A percentile compares a stretch with the other conserved stretches of the same genome.
phyloP scores from a whole-genome alignment of 1,140 invertebrate species.

The Samia ricini region DNA sequence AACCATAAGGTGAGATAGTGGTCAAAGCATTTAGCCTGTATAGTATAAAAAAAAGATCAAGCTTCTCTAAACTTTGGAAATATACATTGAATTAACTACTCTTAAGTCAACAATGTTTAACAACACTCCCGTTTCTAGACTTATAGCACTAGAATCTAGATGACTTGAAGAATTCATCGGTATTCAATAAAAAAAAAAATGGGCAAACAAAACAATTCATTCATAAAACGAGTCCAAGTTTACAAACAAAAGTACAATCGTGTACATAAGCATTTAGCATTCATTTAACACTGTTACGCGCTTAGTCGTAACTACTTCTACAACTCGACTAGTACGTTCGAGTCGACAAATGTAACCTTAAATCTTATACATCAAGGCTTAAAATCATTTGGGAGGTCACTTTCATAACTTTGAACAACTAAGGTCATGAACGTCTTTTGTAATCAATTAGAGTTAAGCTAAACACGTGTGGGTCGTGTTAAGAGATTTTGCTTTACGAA shows the following conservation, averaged over 20 bases:
- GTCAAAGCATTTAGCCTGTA: no score
- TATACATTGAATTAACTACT: no score
- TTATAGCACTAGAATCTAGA: no score
- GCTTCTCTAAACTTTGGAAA: no score
- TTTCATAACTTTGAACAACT: slow-evolving; percentile 14
- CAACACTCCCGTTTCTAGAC: no score
- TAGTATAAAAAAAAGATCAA: no score
- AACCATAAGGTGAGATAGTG: no score
- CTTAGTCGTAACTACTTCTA: background rate
- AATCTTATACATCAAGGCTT: slow-evolving; percentile 12
- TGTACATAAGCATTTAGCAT: slow-evolving; percentile 28
- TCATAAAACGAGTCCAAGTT: slow-evolving; percentile 63
- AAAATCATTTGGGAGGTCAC: background rate
- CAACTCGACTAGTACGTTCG: slow-evolving; percentile 3
- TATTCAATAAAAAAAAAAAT: background rate
- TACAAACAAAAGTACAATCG: slow-evolving; percentile 48
- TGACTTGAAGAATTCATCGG: background rate
- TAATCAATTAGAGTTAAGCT: slow-evolving; percentile 43
- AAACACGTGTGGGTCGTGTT: slow-evolving; percentile 35
- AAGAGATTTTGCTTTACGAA: slow-evolving; percentile 10
- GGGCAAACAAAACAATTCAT: slow-evolving; percentile 30
- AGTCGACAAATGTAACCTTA: slow-evolving; percentile 20
- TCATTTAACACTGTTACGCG: background rate
- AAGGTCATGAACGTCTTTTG: slow-evolving; percentile 41
- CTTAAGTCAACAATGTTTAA: no score